Conservation (phyloP, 2,113 vertebrate genomes). For the Anhinga rufa region DNA sequence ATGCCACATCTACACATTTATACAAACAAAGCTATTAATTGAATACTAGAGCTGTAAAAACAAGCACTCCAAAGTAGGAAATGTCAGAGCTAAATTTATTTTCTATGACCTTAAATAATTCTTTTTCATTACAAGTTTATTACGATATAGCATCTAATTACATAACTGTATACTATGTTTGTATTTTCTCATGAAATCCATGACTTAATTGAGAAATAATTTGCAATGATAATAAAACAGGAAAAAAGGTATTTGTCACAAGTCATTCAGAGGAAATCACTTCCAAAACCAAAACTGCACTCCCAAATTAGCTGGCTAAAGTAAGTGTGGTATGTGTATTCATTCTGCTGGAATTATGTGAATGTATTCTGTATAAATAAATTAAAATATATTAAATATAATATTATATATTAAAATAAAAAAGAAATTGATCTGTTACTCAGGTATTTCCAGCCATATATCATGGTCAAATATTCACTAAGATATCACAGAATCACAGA, state of each 20-base stretch:
- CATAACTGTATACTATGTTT: neutral
- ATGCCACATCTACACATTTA: neutral
- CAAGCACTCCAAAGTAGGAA: neutral
- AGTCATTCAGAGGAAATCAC: neutral
- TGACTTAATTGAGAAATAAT: neutral
- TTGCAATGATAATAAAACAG: neutral
- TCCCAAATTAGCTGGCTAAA: neutral
- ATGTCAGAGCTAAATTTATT: neutral
- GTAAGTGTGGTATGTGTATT: neutral
- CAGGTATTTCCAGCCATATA: neutral
- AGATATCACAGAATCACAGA: neutral
- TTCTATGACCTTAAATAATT: neutral
- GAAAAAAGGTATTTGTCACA: neutral
- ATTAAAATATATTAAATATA: too few species aligned
- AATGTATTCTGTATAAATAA: neutral
- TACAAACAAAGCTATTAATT: neutral
- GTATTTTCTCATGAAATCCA: neutral
- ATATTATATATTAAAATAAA: neutral
- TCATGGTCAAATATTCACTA: neutral
- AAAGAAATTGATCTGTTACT: neutral
- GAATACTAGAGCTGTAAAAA: neutral
- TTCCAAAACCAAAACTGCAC: neutral
- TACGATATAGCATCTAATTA: neutral
- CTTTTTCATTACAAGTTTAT: neutral
- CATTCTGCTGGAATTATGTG: neutral